Evolutionary conservation across 2,888 invertebrate genomes (phyloP), one percentile per base, ranked within the genome.

Genomic region (Cephus nigrinus): DNA sequence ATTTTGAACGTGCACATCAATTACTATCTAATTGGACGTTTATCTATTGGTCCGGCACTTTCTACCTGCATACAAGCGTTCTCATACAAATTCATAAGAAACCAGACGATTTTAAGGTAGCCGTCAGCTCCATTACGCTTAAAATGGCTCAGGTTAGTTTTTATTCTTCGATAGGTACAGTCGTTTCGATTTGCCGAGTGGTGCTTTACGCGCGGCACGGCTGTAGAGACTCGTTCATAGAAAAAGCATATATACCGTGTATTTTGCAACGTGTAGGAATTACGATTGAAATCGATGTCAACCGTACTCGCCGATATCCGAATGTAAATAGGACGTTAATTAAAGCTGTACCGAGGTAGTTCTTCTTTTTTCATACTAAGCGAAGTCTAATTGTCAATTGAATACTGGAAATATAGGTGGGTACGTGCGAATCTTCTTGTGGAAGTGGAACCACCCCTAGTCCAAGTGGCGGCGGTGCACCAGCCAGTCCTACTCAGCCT

Each of bases 401-500:
- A 55, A 55, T 55, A 23, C 55, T 23, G 55, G 23, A 55, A 55
- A 5, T 55, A 9, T 71, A 91, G 91, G 89, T 90, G 68, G 90
- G 89, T 75, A 91, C 90, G 35, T 91, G 91, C 80, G 91, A 91
- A 79, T 91, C 91, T 15, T 91, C 91, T 4, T 91, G 91, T 78
- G 91, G 91, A 9, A 91, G 91, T 75, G 90, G 90, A 71, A 89
- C 91, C 11, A 91, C 90, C 4, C 90, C 90, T 33, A 91, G 90
- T 83, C 91, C 90, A 3, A 88, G 88, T n/a, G 91, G 89, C 35
- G 89, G 89, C 32, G 85, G 87, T 35, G 90, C 90, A 79, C 90
- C 91, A 71, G 88, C 90, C 74, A 90, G 92, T 88, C 89, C 92
- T 82, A 87, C 90, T 1, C 95, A 95, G 84, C 91, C 95, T 34